Conservation (phyloP, 2,797 vertebrate genomes). For the Psittacula derbiana region DNA sequence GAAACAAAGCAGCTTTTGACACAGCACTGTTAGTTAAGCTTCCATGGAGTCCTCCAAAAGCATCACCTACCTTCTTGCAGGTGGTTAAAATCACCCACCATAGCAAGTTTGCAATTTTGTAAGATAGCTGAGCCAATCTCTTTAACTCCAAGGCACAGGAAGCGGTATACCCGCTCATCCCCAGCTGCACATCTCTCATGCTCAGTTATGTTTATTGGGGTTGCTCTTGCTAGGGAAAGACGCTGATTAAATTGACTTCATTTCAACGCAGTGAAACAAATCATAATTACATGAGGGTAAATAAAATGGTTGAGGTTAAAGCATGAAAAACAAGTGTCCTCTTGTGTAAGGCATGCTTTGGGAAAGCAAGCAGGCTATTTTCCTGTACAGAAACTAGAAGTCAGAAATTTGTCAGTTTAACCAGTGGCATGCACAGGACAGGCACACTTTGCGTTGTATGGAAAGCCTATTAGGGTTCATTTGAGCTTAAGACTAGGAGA, state of each 20-base stretch:
- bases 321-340: not conserved
- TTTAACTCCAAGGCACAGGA: not conserved
- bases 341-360: not conserved
- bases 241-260: not conserved
- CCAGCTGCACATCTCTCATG: not conserved
- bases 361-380: not conserved
- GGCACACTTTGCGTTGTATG: not conserved
- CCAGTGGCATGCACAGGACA: not conserved
- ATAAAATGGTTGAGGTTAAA: not conserved
- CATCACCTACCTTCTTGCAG: not conserved
- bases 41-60: not conserved
- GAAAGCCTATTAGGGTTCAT: fast-evolving
- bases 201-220: not conserved
- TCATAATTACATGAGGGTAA: not conserved
- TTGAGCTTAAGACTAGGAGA: not conserved
- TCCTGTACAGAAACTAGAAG: not conserved
- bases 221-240: not conserved
- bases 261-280: not conserved
- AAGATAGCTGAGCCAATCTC: not conserved
- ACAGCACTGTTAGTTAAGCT: not conserved
- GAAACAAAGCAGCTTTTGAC: not conserved
- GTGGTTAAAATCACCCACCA: not conserved
- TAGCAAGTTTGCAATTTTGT: not conserved
- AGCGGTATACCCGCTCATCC: not conserved
- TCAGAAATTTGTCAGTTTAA: not conserved